These are phyloP conservation scores for Ernsta delagoae DNA, from an alignment of 2,888 invertebrate genomes.

Conservation along the genomic window DNA sequence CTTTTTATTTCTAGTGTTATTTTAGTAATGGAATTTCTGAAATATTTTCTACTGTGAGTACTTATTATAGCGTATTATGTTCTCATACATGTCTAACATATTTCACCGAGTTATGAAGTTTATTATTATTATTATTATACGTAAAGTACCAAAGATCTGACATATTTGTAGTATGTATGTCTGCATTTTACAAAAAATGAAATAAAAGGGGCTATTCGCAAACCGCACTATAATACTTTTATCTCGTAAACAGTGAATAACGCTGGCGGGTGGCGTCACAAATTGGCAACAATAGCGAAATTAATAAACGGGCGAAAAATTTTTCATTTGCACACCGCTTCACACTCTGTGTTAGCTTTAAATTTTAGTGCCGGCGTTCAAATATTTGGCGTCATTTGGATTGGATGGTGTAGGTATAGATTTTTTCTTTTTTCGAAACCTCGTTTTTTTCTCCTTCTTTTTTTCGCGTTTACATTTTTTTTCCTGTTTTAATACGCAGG, in stretches of 20 bases:
- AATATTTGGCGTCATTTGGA: slow-evolving; percentile 51
- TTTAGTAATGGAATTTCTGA: not conserved
- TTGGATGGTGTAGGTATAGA: slow-evolving; percentile 23
- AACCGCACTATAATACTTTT: slow-evolving; percentile 29
- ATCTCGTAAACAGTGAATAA: slow-evolving; percentile 48
- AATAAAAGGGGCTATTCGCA: not conserved
- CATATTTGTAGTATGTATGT: not conserved
- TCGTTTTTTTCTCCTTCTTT: too few species aligned
- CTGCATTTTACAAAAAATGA: not conserved
- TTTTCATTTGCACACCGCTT: slow-evolving; percentile 78
- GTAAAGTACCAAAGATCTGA: too few species aligned
- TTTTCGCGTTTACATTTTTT: too few species aligned
- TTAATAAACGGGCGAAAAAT: slow-evolving; percentile 70
- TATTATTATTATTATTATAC: too few species aligned
- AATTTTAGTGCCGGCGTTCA: slow-evolving; percentile 59
- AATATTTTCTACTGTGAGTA: not conserved
- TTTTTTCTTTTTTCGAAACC: not conserved
- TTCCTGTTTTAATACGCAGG: too few species aligned
- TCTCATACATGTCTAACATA: too few species aligned
- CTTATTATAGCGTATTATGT: too few species aligned
- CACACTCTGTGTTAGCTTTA: slow-evolving; percentile 74
- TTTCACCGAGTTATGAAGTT: too few species aligned
- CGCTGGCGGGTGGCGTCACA: slow-evolving; percentile 56
- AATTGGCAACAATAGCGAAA: slow-evolving; percentile 73
- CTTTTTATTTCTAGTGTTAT: not conserved